Base-by-base conservation (phyloP, 2,113 vertebrate species). In the Grantiella picta region DNA sequence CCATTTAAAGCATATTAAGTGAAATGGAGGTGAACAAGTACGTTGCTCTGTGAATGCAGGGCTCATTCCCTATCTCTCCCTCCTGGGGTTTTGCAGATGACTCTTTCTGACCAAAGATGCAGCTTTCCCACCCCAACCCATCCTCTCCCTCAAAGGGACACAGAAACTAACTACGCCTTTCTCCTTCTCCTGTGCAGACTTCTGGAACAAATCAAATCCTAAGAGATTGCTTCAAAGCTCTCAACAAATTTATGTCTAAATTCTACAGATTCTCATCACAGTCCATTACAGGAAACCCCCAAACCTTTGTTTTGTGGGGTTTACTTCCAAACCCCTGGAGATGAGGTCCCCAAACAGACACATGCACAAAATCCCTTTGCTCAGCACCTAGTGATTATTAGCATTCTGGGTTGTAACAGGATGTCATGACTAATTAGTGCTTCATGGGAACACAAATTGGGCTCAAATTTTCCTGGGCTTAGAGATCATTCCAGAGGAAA, bases 391-490 rank as follows among this genome's bases (percentile, higher is more conserved):
- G 40, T 56, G 72, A 89, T 60, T 19, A 85, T 80, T 29, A 33
- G 76, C 70, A 90, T 82, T 77, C 61, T 61, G 52, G 71, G 36
- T 69, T 80, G 33, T 54, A 95, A 80, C 49, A 81, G 94, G 86
- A 97, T 80, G 83, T 95, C 72, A 52, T 81, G 15, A 16, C 64
- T 94, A 97, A 97, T 96, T 71, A 82, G 49, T 57, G 57, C 52
- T 90, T 95, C 71, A 65, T 15, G 3, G 24, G 31, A 86, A 69
- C 90, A 86, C 75, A 90, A n/a, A 84, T 11, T 92, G 70, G 95
- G 76, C 69, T 97, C 95, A 96, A 88, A 90, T 97, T 96, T 97
- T 95, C 94, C 94, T 88, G 64, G 50, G 50, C 52, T 76, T 71
- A 80, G 70, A 47, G 66, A 84, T 82, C 66, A 80, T 80, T 97